A percentile compares a stretch with the other conserved stretches of the same genome.
Conservation (phyloP, 2,888 invertebrate genomes). For the Cylindroiulus punctatus region DNA sequence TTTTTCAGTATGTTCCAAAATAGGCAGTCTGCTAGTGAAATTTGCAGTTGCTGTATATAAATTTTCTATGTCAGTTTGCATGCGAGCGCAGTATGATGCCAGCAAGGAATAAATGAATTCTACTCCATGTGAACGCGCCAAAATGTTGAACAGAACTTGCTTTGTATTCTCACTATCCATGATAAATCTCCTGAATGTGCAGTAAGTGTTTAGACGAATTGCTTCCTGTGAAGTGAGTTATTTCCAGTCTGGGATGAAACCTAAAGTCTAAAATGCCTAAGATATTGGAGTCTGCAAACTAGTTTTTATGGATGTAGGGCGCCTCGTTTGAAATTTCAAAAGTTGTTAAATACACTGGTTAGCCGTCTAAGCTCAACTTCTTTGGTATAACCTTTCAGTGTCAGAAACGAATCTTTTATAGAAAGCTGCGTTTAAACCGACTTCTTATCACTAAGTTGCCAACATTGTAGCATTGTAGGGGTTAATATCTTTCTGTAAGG, state of each 20-base stretch:
- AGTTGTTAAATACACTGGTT: background rate
- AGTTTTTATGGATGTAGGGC: background rate
- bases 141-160: background rate
- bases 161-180: background rate
- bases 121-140: background rate
- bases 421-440: background rate
- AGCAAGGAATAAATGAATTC: too few relatives aligned
- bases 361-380: background rate
- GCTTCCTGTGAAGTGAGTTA: constrained; percentile 14
- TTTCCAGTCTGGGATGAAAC: background rate
- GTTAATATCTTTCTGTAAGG: too few relatives aligned
- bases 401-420: background rate
- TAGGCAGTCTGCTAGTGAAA: too few relatives aligned
- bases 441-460: background rate
- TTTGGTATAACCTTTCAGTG: background rate
- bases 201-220: background rate
- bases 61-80: too few relatives aligned
- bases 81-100: too few relatives aligned
- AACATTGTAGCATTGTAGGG: too few relatives aligned
- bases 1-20: too few relatives aligned
- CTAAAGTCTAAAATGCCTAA: background rate
- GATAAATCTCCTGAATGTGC: background rate
- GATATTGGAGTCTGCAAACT: background rate
- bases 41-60: too few relatives aligned
- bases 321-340: background rate